Percentiles rank a stretch among this genome's conserved stretches.
Conservation (phyloP, 2,113 vertebrate species). For the Eublepharis macularius region DNA sequence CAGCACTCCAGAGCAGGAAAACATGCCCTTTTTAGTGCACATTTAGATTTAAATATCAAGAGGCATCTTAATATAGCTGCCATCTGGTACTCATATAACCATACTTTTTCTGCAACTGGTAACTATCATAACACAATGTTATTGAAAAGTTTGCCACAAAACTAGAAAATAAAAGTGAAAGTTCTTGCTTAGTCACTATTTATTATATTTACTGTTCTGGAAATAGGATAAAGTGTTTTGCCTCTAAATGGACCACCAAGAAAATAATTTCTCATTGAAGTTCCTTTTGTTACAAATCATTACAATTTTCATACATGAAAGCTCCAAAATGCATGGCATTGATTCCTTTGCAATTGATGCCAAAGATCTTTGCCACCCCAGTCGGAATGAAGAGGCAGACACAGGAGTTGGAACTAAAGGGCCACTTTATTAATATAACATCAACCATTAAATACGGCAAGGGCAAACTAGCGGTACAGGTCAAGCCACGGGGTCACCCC, state of each 20-base stretch:
- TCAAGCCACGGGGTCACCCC: too few relatives aligned
- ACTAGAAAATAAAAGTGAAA: not conserved
- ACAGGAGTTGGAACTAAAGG: too few relatives aligned
- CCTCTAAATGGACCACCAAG: not conserved
- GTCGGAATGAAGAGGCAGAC: too few relatives aligned
- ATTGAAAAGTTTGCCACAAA: too few relatives aligned
- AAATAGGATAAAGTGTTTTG: not conserved
- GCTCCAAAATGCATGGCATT: conserved; percentile 1
- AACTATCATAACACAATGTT: not conserved
- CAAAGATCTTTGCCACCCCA: conserved; percentile 22
- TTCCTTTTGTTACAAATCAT: conserved; percentile 23
- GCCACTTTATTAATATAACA: too few relatives aligned
- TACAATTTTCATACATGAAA: not conserved
- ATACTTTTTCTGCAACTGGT: not conserved
- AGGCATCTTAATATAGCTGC: not conserved
- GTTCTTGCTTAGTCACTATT: not conserved
- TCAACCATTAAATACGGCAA: too few relatives aligned
- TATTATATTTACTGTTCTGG: not conserved
- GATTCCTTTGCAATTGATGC: conserved; percentile 10
- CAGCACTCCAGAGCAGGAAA: not conserved
- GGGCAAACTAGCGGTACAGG: too few relatives aligned
- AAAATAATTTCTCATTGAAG: not conserved
- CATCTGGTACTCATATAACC: not conserved
- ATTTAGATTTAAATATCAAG: conserved; percentile 12
- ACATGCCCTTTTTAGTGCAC: not conserved